These are phyloP conservation scores for Aphelenchoides avenae DNA, from an alignment of 1,140 invertebrate species.

Conservation along the genomic window DNA sequence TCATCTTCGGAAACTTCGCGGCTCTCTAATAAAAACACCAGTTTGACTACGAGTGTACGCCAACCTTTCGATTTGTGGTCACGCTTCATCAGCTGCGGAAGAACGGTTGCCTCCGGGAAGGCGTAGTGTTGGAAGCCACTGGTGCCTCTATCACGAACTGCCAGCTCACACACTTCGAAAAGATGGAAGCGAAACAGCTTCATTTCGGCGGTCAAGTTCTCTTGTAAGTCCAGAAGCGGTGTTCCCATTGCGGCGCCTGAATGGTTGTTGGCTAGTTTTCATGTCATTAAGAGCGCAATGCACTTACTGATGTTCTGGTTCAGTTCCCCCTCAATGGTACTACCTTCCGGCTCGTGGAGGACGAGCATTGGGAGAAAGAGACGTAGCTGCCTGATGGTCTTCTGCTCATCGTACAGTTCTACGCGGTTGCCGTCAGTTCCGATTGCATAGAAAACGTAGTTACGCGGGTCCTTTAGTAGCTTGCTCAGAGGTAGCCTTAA, in stretches of 20 bases:
- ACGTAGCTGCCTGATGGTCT: slow-evolving; percentile 15
- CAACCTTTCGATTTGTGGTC: no score
- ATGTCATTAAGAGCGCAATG: slow-evolving; percentile 6
- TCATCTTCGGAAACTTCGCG: slow-evolving; percentile 37
- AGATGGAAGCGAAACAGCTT: slow-evolving; percentile 35
- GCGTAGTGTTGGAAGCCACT: slow-evolving; percentile 38
- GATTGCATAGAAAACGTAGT: slow-evolving; percentile 37
- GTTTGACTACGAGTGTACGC: slow-evolving; percentile 2
- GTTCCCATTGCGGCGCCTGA: slow-evolving; percentile 18
- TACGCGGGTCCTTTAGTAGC: slow-evolving; percentile 24
- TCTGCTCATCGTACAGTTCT: slow-evolving; percentile 35
- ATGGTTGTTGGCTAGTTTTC: not conserved
- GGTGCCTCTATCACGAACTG: slow-evolving; percentile 33
- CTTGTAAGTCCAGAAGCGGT: slow-evolving; percentile 36
- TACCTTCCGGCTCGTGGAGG: slow-evolving; percentile 35
- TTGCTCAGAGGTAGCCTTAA: slow-evolving; percentile 28
- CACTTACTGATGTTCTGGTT: slow-evolving; percentile 30
- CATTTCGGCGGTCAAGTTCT: slow-evolving; percentile 31
- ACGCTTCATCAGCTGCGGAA: slow-evolving; percentile 8
- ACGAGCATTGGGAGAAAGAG: slow-evolving; percentile 40
- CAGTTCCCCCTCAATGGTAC: slow-evolving; percentile 32
- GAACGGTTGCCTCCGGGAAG: slow-evolving; percentile 48
- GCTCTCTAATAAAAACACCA: not conserved
- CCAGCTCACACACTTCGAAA: slow-evolving; percentile 27
- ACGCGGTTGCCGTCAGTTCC: slow-evolving; percentile 20